Evolutionary conservation across 2,888 invertebrate genomes (phyloP).

Genomic region (Drosophila imparisetae): DNA sequence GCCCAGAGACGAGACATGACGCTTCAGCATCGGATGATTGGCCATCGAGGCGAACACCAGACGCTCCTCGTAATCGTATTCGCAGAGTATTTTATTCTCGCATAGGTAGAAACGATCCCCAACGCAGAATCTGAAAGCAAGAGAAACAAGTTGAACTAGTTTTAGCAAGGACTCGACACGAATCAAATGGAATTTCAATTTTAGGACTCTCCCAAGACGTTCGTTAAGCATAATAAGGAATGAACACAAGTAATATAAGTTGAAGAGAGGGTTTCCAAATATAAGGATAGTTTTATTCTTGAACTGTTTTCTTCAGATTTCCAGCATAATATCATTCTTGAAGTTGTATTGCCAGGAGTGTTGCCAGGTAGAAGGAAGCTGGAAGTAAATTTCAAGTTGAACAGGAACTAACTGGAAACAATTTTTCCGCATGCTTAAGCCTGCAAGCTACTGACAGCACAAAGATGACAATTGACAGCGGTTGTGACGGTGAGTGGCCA

Average conservation of each 20-base stretch:
- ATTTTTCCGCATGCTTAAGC: slow-evolving; percentile 77
- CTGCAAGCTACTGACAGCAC: slow-evolving; percentile 34
- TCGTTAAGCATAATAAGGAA: not conserved
- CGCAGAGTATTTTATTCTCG: slow-evolving; percentile 98
- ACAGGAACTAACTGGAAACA: slow-evolving; percentile 76
- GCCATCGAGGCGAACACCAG: slow-evolving; percentile 98
- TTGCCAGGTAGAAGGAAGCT: not conserved
- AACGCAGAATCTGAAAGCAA: slow-evolving; percentile 94
- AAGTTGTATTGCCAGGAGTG: not conserved
- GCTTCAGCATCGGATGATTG: slow-evolving; percentile 89
- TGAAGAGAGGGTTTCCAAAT: not conserved
- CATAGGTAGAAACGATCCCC: slow-evolving; percentile 98
- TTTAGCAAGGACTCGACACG: not conserved
- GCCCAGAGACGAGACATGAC: slow-evolving; percentile 83
- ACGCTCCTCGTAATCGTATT: slow-evolving; percentile 98
- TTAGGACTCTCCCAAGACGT: not conserved
- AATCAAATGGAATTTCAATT: not conserved
- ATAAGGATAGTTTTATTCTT: not conserved
- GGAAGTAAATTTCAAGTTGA: not conserved
- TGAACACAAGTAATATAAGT: not conserved
- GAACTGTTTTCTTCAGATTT: not conserved
- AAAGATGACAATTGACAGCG: slow-evolving; percentile 71
- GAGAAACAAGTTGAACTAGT: not conserved
- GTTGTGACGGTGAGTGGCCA: slow-evolving; percentile 38
- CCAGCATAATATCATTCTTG: not conserved